Conservation (phyloP, 2,113 vertebrate genomes). For the Psittacus erithacus region DNA sequence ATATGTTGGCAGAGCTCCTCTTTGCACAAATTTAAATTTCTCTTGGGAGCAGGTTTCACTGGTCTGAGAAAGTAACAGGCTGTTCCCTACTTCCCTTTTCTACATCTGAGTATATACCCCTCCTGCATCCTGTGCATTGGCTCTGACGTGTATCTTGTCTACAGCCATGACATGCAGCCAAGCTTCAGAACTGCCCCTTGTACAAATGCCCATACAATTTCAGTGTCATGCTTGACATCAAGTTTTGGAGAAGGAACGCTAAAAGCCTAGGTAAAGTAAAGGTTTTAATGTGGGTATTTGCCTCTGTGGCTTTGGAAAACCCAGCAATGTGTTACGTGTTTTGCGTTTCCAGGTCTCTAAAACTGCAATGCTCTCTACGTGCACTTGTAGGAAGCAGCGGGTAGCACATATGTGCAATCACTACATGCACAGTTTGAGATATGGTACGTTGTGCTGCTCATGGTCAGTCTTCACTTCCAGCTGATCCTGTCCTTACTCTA, state of each 20-base stretch:
- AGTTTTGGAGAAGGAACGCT: not conserved
- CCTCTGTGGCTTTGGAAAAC: not conserved
- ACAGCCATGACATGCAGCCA: not conserved
- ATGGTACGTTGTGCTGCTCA: not conserved
- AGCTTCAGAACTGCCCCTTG: not conserved
- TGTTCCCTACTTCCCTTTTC: not conserved
- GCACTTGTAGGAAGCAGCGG: not conserved
- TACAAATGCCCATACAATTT: not conserved
- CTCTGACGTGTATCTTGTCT: not conserved
- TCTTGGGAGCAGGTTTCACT: constrained; percentile 30
- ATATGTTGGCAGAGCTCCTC: constrained; percentile 8
- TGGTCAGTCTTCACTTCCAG: not conserved
- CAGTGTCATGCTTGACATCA: not conserved
- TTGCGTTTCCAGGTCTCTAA: not conserved
- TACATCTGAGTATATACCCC: not conserved
- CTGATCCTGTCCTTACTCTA: not conserved
- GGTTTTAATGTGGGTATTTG: not conserved
- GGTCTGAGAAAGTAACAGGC: constrained; percentile 45
- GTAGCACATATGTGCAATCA: rapidly evolving
- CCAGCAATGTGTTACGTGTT: rapidly evolving
- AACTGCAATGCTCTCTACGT: not conserved
- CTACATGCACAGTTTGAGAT: not conserved
- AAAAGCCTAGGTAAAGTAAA: not conserved
- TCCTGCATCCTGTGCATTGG: not conserved
- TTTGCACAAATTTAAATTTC: constrained; percentile 44